phyloP scores from a whole-genome alignment of 1,140 invertebrate species.

The Pomacea maculata region DNA sequence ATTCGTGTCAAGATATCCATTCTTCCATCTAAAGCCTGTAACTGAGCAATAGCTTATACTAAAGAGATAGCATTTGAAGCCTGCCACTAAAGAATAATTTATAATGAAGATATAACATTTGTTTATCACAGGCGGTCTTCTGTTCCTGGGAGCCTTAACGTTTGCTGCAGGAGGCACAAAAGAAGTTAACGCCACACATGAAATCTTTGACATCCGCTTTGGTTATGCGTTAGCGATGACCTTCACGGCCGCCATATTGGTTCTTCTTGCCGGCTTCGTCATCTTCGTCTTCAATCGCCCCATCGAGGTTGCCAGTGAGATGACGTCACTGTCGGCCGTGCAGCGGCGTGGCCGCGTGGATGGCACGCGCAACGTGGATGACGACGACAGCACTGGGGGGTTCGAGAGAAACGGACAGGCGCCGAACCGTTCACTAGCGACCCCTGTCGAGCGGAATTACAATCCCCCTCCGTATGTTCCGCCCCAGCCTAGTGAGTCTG shows the following conservation, averaged over 20 bases:
- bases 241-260: constrained; percentile 3
- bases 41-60: no score
- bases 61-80: background rate
- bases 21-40: no score
- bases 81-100: background rate
- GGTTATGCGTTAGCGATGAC: constrained; percentile 6
- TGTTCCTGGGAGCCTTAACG: background rate
- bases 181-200: background rate
- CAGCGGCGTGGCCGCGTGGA: background rate
- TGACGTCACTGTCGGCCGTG: background rate
- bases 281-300: constrained; percentile 5
- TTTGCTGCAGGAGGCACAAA: constrained; percentile 1
- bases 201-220: background rate
- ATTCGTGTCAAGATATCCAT: no score
- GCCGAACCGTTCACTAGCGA: no score
- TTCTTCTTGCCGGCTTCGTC: background rate
- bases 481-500: no score
- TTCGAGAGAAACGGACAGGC: background rate
- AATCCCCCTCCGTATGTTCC: no score
- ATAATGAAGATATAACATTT: background rate
- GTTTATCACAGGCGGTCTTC: background rate
- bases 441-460: no score
- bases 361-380: background rate
- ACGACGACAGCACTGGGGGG: background rate
- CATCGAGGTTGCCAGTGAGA: background rate